A percentile compares a stretch with the other conserved stretches of the same genome.
These are phyloP conservation scores for Phrynosoma blainvillii DNA, from an alignment of 2,113 vertebrate species.

Conservation along the genomic window DNA sequence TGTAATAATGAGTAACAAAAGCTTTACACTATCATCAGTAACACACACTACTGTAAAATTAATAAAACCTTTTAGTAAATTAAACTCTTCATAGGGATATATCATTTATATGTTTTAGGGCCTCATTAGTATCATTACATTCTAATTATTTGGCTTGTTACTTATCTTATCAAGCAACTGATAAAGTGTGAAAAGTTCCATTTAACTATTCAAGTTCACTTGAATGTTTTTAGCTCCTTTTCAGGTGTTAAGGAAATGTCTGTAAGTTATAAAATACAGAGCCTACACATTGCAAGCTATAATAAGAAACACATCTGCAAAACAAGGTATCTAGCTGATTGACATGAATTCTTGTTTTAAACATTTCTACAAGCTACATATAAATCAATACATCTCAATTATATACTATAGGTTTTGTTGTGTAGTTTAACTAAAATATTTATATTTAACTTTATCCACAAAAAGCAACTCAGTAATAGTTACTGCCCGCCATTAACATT, in stretches of 20 bases:
- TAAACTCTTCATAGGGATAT: background rate
- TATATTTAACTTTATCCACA: too few relatives aligned
- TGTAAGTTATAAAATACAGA: background rate
- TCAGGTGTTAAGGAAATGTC: conserved; percentile 17
- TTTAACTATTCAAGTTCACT: background rate
- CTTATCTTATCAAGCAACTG: too few relatives aligned
- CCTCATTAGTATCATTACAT: background rate
- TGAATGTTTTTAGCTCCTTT: background rate
- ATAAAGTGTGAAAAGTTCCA: background rate
- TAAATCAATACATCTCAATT: too few relatives aligned
- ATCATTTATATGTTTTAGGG: background rate
- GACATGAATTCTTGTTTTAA: too few relatives aligned
- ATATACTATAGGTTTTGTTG: too few relatives aligned
- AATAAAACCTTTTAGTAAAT: background rate
- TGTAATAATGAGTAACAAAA: background rate
- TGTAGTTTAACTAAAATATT: too few relatives aligned
- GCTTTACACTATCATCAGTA: background rate
- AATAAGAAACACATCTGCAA: too few relatives aligned
- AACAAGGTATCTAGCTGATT: too few relatives aligned
- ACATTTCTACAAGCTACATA: too few relatives aligned
- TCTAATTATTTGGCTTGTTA: conserved; percentile 1
- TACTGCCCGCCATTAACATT: too few relatives aligned
- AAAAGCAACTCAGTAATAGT: too few relatives aligned
- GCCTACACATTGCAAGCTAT: too few relatives aligned
- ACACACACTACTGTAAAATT: background rate